Evolutionary conservation across 2,888 invertebrate species (phyloP).

Genomic region (Cheilosia soror): DNA sequence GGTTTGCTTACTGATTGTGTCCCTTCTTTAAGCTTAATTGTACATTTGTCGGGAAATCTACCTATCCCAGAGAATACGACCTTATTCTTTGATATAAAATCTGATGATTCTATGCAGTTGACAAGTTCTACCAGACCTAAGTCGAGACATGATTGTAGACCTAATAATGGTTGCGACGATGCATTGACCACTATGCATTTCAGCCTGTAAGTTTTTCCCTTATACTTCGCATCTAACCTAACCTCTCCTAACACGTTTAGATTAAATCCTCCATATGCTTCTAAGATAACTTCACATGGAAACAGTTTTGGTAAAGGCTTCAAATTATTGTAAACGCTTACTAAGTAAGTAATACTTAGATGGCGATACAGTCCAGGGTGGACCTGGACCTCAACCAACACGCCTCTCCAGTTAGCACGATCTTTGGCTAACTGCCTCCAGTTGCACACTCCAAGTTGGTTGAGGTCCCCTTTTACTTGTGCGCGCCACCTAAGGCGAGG

Average conservation of each 20-base stretch:
- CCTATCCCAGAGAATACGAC: background rate
- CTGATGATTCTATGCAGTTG: background rate
- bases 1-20: constrained; percentile 1
- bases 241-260: constrained; percentile 3
- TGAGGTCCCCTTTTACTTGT: too few relatives aligned
- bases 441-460: too few relatives aligned
- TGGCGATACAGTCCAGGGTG: too few relatives aligned
- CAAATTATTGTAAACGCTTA: too few relatives aligned
- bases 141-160: background rate
- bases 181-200: background rate
- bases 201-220: background rate
- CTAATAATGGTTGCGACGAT: background rate
- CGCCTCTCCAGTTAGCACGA: too few relatives aligned
- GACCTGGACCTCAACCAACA: too few relatives aligned
- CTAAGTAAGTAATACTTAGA: too few relatives aligned
- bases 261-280: background rate
- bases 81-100: constrained; percentile 11
- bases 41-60: constrained; percentile 36
- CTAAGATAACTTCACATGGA: background rate
- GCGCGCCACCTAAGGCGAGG: too few relatives aligned
- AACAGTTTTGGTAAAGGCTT: too few relatives aligned
- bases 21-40: too few relatives aligned
- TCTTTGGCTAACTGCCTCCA: too few relatives aligned
- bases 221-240: constrained; percentile 1
- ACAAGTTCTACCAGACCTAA: background rate